Base-by-base conservation (phyloP, 2,888 invertebrate genomes). In the Nomada flava region DNA sequence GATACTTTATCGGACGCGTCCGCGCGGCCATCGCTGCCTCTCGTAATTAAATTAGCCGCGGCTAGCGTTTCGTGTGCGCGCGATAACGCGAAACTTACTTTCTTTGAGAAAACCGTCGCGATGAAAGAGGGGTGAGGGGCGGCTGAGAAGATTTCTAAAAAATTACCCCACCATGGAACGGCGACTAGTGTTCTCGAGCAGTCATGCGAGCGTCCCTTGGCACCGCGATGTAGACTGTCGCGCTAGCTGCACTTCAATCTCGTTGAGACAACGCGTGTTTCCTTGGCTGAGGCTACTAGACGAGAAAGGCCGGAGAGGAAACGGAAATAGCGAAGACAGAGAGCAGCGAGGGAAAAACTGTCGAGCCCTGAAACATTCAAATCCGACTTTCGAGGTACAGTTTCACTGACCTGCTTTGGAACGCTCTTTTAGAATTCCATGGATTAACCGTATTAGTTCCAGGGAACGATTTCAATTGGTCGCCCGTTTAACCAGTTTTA, bases 241-340 rank as follows among this genome's bases (percentile, higher is more conserved):
- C 72, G 83, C 65, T 68, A 81, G 79, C 78, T 82, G 86, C 85
- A 82, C 88, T 88, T 83, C 88, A 88, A 88, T 88, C 85, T 88
- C 85, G 88, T 79, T 82, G 75, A 74, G 86, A 86, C 86, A 83
- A 88, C 86, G 81, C 86, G 87, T 72, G 83, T 82, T 76, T 85
- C 75, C 85, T 77, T 67, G 64, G 75, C 60, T 36, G 26, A 70
- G 82, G 67, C 67, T 63, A 70, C 29, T 15, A 15, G 20, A 5
- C 26, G 11, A 13, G 20, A 10, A 36, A 15, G 36, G 2, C 55
- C 11, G 20, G 2, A 0, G 2, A 44, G 52, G 53, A 23, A 62
- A 52, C 62, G 76, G 50, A 65, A 59, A 65, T 0, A 0, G n/a
- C 5, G 26, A 26, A 57, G 47, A 53, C 70, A 26, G 53, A 50